Evolutionary conservation across 2,797 vertebrate genomes (phyloP).

Genomic region (Prionace glauca): DNA sequence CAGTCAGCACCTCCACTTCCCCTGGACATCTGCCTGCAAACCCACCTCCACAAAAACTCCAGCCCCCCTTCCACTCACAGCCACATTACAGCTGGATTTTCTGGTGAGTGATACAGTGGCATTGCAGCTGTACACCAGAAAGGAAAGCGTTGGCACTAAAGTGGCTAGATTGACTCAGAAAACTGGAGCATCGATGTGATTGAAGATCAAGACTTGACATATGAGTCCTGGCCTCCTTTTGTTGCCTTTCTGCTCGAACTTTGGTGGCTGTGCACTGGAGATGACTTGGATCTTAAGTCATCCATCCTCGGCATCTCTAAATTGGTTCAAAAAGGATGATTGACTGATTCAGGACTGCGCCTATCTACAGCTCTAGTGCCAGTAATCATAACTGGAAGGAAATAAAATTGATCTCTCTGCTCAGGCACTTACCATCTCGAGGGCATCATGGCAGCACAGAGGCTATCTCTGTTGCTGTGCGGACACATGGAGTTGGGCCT

Average conservation of each 20-base stretch:
- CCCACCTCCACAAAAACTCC: neutral
- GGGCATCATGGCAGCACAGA: too few relatives aligned
- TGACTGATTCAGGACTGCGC: neutral
- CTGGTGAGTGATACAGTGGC: neutral
- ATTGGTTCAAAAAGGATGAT: neutral
- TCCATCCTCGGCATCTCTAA: neutral
- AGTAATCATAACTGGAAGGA: neutral
- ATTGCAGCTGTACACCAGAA: neutral
- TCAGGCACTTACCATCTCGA: too few relatives aligned
- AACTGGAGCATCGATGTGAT: neutral
- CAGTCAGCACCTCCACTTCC: neutral
- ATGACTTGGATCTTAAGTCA: neutral
- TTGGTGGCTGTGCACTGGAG: neutral
- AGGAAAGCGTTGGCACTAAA: neutral
- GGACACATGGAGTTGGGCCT: too few relatives aligned
- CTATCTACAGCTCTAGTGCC: neutral
- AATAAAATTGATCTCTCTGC: neutral
- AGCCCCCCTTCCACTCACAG: neutral
- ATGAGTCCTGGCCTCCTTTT: neutral
- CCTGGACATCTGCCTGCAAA: neutral
- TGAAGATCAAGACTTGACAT: neutral
- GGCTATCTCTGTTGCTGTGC: too few relatives aligned
- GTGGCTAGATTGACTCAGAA: neutral
- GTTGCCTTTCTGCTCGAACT: neutral
- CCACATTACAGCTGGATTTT: neutral